Base-by-base conservation (phyloP, 37 sponge, comb jelly and placozoan genomes). In the Tethya wilhelma region DNA sequence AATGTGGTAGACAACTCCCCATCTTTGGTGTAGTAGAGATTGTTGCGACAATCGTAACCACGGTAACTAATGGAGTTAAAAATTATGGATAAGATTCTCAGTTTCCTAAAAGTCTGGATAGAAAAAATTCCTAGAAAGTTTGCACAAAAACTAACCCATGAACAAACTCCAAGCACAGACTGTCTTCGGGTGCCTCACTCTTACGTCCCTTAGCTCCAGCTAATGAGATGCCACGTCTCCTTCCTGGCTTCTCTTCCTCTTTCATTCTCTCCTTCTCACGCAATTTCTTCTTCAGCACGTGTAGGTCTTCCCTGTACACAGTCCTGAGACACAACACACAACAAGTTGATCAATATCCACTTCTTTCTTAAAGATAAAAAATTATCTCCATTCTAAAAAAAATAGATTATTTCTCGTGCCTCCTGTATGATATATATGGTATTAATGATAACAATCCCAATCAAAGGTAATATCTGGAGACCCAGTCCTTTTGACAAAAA, bases 31-130 rank as follows among this genome's bases (percentile, higher is more conserved):
- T 96, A 98, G 93, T 73, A 91, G 38, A 98, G 83, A 77, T 98
- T 98, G 78, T 84, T 89, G 28, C 96, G 81, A 75, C 94, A 96
- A 58, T 98, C 99, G 59, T 96, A 96, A 23, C 99, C 99, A 59
- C 99, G 89, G 75, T 98, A 98, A 45, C 98, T 91, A 59, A 5
- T 68, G 45, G 19, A 33, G 39, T 9, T 0, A 84, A 83, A 25
- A 25, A 25, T n/a, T 60, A 25, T 19, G 59, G 36, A 69, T 4
- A 11, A 70, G 29, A 44, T 75, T 53, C 26, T 38, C 6, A 57
- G 4, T 30, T 17, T 33, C 28, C 11, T 8, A 60, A 60, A 60
- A n/a, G 11, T 26, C 20, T 26, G 63, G 28, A 7, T 12, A 12
- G 11, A n/a, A 60, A 30, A 22, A 7, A 26, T 28, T 36, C 32